Base-by-base conservation (phyloP, 2,113 vertebrate genomes). In the Chloropsis cyanopogon region DNA sequence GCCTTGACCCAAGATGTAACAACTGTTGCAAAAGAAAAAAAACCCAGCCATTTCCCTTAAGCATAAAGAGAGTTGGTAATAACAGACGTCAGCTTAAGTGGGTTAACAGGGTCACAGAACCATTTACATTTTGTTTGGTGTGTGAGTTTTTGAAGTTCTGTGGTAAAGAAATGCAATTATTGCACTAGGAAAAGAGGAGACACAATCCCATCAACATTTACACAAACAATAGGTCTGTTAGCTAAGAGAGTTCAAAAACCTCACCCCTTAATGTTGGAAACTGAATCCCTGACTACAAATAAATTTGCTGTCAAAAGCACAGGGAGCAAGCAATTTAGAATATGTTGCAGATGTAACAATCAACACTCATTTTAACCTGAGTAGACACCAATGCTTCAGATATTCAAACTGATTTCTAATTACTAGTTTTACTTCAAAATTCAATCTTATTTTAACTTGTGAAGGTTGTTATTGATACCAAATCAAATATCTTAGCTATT, bases 1-100 rank as follows among this genome's bases (percentile, higher is more conserved):
- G 84, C 13, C 42, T 64, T 93, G 76, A 92, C 82, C 68, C 54
- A 88, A 94, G 69, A 90, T 25, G 63, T 24, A 94, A 82, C 89
- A 96, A 96, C 79, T 88, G 29, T 82, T 92, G 84, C 72, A 66
- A 61, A 75, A 44, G 47, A 94, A 82, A 75, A 60, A 11, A 59
- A 16, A 8, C 3, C 16, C 28, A 88, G 37, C 12, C 78, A 70
- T 83, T 95, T 96, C 70, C 86, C 68, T 79, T 86, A 75, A 82
- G 72, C 28, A 22, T 29, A 72, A 94, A 57, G 17, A 33, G 66
- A 91, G 13, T 8, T 72, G 66, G 72, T 96, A 92, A 92, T 44
- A 95, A 79, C 50, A 94, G 70, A 92, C 5, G 0, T 85, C 79
- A 88, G 61, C 29, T 92, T 71, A 77, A 61, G 47, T 42, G 66